Conservation (phyloP, 2,113 vertebrate genomes). For the Leucoraja erinaceus region DNA sequence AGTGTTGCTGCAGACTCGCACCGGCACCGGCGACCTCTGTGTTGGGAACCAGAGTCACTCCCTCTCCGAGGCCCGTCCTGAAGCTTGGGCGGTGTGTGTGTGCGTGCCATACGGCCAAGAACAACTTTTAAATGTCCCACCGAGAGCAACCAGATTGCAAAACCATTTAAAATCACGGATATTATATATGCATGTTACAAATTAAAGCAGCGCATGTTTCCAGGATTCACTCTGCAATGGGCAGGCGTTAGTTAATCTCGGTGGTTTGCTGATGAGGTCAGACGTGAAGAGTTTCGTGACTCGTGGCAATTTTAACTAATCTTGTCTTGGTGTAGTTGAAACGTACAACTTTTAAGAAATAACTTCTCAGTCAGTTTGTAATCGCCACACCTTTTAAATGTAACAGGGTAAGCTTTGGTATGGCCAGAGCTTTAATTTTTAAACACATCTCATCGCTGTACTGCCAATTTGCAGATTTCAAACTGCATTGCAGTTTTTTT, state of each 20-base stretch:
- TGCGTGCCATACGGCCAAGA: background rate
- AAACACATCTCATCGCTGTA: no score
- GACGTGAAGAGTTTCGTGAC: no score
- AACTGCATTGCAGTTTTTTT: background rate
- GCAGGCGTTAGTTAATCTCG: background rate
- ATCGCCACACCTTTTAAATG: background rate
- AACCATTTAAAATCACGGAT: no score
- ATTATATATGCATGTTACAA: background rate
- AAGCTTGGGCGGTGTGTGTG: background rate
- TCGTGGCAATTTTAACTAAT: background rate
- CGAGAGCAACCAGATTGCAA: background rate
- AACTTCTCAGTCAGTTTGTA: no score
- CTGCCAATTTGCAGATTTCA: background rate
- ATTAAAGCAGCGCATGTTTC: background rate
- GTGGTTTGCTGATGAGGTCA: background rate
- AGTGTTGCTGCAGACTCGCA: background rate
- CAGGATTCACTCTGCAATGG: background rate
- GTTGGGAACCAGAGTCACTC: background rate
- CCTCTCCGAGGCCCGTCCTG: background rate
- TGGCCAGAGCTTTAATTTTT: background rate
- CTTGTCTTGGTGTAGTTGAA: background rate
- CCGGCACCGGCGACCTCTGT: background rate
- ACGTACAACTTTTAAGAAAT: background rate
- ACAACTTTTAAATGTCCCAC: background rate
- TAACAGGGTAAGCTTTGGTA: background rate